Evolutionary conservation across 2,113 vertebrate species (phyloP), one percentile per base, ranked within the genome.

Genomic region (Bolborhynchus lineola): DNA sequence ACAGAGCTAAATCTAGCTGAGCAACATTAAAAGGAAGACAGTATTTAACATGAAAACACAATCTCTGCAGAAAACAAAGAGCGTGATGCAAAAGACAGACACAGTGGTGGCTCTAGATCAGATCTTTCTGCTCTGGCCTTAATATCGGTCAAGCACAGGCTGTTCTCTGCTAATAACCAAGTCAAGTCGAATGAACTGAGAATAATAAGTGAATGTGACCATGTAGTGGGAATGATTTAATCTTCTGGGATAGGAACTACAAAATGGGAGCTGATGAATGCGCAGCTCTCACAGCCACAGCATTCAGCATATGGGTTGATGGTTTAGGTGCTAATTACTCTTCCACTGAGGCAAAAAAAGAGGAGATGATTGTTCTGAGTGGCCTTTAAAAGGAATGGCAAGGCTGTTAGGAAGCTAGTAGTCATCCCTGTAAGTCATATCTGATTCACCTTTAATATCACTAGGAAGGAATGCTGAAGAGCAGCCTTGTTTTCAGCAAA

Each of bases 401-500:
- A 37, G 63, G 81, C 65, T 93, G 80, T 47, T 77, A 68, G 92
- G 93, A 85, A 96, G 78, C 64, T 95, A 82, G 53, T 35, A 94
- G 93, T 77, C 77, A 86, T 60, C 2, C 4, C 68, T 70, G 33
- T 46, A 85, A 96, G 62, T 86, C 55, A 53, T 20, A 33, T 37
- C 39, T 96, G 53, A 95, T 87, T 97, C 95, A 62, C 67, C 95
- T 90, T 95, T 75, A 26, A 65, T 81, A 65, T 88, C 37, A 37
- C 82, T 93, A 69, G 44, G 62, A 93, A 96, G 86, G 86, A 96
- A 96, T 93, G 82, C 35, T 44, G 89, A 55, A 82, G 78, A 91
- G 68, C 84, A 93, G 93, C n/a, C 72, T 65, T 17, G 12, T 28
- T 62, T 44, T 10, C 35, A 16, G 16, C 26, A 16, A 16, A 50